Evolutionary conservation across 1,140 invertebrate species (phyloP), one percentile per base, ranked within the genome.

Genomic region (Ridgeia piscesae): DNA sequence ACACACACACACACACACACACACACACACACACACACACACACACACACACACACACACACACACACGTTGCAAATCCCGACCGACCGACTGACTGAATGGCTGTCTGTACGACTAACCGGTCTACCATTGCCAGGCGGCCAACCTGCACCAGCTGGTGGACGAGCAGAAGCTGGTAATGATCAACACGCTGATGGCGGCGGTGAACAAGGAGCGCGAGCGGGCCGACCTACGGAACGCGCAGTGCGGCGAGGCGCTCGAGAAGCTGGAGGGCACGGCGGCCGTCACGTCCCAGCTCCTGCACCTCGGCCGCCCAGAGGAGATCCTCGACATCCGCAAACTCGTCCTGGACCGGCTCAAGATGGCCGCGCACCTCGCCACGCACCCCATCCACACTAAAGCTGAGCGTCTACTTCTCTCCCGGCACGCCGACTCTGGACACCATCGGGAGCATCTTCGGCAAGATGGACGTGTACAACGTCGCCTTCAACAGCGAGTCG

Each of bases 381-480:
- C 94, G 33, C 94, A 94, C 92, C 93, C 94, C 31, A 92, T 95
- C 31, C 93, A 89, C 8, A 93, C 92, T 0, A 94, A n/a, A 94
- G 91, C 93, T 95, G 9, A 93, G 92, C n/a, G 35, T 94, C 11
- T 48, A 92, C 27, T 95, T 94, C 92, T 93, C 89, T 33, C 92
- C 93, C 21, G 94, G 95, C 2, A 93, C 91, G 1, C 93, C 93
- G 1, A 94, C 93, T 31, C 34, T 34, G 91, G 92, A 94, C 27
- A 95, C 95, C 92, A 90, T 94, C 8, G 93, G 94, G 50, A 93
- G 93, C 8, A 89, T 95, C 58, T 95, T 95, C 93, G 95, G 95
- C 4, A 94, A 93, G 58, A 91, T 95, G 6, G 35, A 92, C 31
- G 92, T 88, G 33, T 42, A 35, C 48, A 33, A 91, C 89, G 48